A percentile compares a stretch with the other conserved stretches of the same genome.
Evolutionary conservation across 2,113 vertebrate genomes (phyloP).

Genomic region (Cryptomyrus ogoouensis): DNA sequence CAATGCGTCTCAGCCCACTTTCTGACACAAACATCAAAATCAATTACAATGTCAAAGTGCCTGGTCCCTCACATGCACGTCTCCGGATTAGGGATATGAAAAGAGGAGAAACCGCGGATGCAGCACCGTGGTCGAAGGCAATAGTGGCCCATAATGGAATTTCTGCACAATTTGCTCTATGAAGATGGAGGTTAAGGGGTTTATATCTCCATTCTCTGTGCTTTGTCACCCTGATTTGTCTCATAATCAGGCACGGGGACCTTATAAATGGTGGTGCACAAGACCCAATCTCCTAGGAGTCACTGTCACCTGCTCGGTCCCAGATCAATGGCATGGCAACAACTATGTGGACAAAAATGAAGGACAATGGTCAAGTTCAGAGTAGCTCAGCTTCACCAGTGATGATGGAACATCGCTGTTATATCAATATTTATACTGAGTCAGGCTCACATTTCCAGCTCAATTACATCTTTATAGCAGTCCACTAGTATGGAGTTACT

Average conservation of each 20-base stretch:
- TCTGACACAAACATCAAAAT: slow-evolving; percentile 2
- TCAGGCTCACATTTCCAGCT: not conserved
- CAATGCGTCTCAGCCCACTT: not conserved
- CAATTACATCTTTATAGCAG: not conserved
- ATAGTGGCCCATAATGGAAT: slow-evolving; percentile 29
- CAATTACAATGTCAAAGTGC: slow-evolving; percentile 10
- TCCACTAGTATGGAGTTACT: not conserved
- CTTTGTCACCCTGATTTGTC: slow-evolving; percentile 26
- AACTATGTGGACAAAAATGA: not conserved
- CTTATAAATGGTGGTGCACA: not conserved
- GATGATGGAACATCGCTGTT: not conserved
- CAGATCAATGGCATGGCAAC: not conserved
- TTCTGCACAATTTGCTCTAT: slow-evolving; percentile 45
- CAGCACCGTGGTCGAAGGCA: not conserved
- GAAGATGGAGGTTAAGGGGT: slow-evolving; percentile 35
- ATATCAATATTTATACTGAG: not conserved
- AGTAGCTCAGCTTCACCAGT: not conserved
- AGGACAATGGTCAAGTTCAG: not conserved
- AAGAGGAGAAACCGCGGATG: not conserved
- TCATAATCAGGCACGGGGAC: slow-evolving; percentile 18
- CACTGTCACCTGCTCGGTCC: not conserved
- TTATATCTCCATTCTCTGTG: slow-evolving; percentile 34
- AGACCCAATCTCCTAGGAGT: not conserved
- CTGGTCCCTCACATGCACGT: not conserved
- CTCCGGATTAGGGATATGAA: slow-evolving; percentile 15